Evolutionary conservation across 2,888 invertebrate genomes (phyloP).

Genomic region (Mamestra brassicae): DNA sequence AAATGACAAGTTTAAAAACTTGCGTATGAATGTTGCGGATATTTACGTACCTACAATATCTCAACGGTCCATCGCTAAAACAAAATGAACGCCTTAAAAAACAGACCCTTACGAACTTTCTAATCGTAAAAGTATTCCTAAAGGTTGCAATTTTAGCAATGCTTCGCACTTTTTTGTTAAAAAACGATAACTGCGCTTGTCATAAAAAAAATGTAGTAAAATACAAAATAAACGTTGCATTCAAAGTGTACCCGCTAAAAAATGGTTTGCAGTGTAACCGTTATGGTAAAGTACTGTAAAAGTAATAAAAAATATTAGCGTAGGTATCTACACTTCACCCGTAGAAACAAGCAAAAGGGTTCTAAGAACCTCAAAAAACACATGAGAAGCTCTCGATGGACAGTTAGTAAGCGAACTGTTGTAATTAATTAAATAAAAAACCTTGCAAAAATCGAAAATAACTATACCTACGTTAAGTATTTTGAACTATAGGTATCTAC

Average conservation of each 20-base stretch:
- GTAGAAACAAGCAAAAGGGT: not conserved
- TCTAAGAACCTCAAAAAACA: too few relatives aligned
- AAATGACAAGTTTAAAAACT: not conserved
- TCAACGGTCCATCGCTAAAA: not conserved
- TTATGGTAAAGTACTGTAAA: conserved; percentile 29
- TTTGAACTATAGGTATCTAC: too few relatives aligned
- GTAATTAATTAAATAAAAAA: too few relatives aligned
- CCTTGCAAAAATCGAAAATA: too few relatives aligned
- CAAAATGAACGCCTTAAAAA: not conserved
- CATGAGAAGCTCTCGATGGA: too few relatives aligned
- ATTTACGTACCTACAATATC: not conserved
- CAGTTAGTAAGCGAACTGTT: too few relatives aligned
- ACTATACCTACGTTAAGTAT: too few relatives aligned
- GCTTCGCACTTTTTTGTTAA: conserved; percentile 17
- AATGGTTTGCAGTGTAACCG: conserved; percentile 39
- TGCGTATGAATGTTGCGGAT: not conserved
- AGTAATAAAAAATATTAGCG: conserved; percentile 13
- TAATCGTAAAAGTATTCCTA: conserved; percentile 71
- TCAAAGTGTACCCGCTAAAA: conserved; percentile 3
- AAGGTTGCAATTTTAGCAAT: conserved; percentile 73
- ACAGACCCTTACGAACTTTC: conserved; percentile 71
- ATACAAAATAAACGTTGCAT: not conserved
- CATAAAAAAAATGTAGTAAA: conserved; percentile 45
- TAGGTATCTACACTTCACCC: not conserved
- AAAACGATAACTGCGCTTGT: conserved; percentile 43